Evolutionary conservation across 2,797 vertebrate genomes (phyloP).

Genomic region (Amblyraja radiata): DNA sequence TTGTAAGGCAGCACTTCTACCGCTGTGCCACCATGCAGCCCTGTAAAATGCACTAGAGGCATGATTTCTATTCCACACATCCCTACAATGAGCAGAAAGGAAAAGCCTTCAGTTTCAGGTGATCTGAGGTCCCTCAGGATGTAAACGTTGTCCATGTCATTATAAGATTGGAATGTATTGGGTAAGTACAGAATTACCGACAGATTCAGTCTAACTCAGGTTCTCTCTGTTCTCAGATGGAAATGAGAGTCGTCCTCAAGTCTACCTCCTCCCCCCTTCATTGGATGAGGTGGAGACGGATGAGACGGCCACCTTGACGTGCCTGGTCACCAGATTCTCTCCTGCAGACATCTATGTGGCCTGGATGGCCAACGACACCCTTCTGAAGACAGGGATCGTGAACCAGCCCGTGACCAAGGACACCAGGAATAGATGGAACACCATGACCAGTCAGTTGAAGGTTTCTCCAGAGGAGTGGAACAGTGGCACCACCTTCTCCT

Average conservation of each 20-base stretch:
- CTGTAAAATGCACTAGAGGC: neutral
- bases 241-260: neutral
- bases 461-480: neutral
- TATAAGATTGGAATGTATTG: neutral
- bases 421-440: neutral
- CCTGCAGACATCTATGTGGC: too few relatives aligned
- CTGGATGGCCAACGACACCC: too few relatives aligned
- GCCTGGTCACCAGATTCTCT: too few relatives aligned
- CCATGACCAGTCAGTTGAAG: neutral
- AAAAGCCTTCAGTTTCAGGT: neutral
- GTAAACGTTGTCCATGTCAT: neutral
- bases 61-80: neutral
- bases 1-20: too few relatives aligned
- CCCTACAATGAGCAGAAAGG: neutral
- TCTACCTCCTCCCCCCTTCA: neutral
- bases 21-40: too few relatives aligned
- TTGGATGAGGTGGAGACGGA: too few relatives aligned
- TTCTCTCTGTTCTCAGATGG: neutral
- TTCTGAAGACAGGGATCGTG: too few relatives aligned
- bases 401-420: too few relatives aligned
- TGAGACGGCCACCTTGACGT: too few relatives aligned
- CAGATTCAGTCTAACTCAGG: neutral
- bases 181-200: neutral
- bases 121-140: neutral
- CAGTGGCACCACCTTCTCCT: slow-evolving; percentile 1